Percentiles rank a stretch among this genome's conserved stretches.
Conservation (phyloP, 64 coral and sea anemone species). For the Acropora tenuis region DNA sequence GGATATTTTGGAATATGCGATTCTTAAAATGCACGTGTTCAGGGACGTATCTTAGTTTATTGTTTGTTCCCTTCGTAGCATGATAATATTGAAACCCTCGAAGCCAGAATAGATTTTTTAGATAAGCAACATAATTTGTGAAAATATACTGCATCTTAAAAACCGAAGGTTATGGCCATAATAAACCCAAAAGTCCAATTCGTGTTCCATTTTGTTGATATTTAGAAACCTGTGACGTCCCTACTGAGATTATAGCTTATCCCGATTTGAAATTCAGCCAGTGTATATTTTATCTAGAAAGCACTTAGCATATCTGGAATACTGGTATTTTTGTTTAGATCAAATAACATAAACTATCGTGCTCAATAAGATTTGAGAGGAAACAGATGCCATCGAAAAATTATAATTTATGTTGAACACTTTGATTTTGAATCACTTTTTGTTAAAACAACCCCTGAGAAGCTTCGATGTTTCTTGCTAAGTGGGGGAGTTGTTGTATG, state of each 20-base stretch:
- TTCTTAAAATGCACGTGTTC: neutral
- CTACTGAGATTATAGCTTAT: neutral
- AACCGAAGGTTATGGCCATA: too few relatives aligned
- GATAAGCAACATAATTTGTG: neutral
- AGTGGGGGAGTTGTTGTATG: neutral
- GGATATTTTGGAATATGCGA: neutral
- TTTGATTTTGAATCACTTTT: too few relatives aligned
- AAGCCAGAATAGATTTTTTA: neutral
- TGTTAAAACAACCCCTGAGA: too few relatives aligned
- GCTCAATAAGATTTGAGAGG: neutral
- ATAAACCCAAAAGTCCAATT: neutral
- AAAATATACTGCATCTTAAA: neutral
- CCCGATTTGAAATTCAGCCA: constrained; percentile 1
- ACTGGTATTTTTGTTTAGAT: too few relatives aligned
- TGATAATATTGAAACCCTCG: neutral
- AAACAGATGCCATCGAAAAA: neutral
- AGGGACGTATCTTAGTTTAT: neutral
- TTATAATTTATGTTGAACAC: neutral
- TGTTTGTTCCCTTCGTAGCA: neutral
- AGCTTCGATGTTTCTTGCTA: neutral
- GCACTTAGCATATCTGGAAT: neutral
- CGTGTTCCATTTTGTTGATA: constrained; percentile 4
- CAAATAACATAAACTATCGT: too few relatives aligned
- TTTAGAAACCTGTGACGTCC: neutral
- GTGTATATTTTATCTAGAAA: constrained; percentile 32